A percentile compares a stretch with the other conserved stretches of the same genome.
Evolutionary conservation across 1,140 invertebrate species (phyloP).

Genomic region (Triops longicaudatus): DNA sequence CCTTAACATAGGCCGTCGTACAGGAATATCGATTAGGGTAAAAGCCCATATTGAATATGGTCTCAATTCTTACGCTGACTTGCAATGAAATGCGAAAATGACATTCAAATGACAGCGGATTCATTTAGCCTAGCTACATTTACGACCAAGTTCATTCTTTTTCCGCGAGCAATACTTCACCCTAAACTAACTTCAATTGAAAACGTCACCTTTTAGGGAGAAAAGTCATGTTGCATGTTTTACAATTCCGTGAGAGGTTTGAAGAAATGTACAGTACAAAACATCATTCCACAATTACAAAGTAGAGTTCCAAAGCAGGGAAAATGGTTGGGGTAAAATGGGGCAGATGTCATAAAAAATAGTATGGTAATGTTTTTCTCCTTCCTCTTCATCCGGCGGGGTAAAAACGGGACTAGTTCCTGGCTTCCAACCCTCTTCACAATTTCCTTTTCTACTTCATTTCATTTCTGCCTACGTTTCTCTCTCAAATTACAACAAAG

Average conservation of each 20-base stretch:
- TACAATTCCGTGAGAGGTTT: not conserved
- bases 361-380: not conserved
- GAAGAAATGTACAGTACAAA: slow-evolving; percentile 12
- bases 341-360: not conserved
- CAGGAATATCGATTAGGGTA: too few relatives aligned
- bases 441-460: not conserved
- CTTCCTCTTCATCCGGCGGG: not conserved
- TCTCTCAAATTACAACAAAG: not conserved
- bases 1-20: too few relatives aligned
- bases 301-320: not conserved
- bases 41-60: too few relatives aligned
- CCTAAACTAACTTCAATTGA: not conserved
- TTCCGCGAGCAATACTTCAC: too few relatives aligned
- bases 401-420: slow-evolving; percentile 11
- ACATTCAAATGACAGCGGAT: too few relatives aligned
- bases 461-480: too few relatives aligned
- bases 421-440: not conserved
- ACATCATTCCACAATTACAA: slow-evolving; percentile 3
- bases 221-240: slow-evolving; percentile 9
- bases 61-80: too few relatives aligned
- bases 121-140: too few relatives aligned
- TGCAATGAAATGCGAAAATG: too few relatives aligned
- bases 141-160: too few relatives aligned
- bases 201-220: not conserved
- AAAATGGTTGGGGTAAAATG: not conserved